A percentile compares a stretch with the other conserved stretches of the same genome.
Conservation (phyloP, 2,797 vertebrate species). For the Cyclopterus lumpus region DNA sequence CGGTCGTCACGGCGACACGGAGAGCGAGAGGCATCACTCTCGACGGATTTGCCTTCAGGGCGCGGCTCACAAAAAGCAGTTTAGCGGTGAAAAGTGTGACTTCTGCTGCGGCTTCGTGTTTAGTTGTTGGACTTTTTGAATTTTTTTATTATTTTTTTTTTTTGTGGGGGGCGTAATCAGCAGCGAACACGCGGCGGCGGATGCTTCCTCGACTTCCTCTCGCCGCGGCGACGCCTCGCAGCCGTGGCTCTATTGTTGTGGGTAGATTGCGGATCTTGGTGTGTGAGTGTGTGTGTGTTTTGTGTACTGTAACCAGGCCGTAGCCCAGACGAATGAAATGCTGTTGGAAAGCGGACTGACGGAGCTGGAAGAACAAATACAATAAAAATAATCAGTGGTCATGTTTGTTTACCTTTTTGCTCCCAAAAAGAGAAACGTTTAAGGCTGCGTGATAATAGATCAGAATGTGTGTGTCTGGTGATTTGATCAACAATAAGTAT, state of each 20-base stretch:
- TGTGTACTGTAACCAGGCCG: constrained; percentile 28
- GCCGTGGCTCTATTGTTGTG: constrained; percentile 47
- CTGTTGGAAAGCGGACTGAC: neutral
- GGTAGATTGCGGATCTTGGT: constrained; percentile 29
- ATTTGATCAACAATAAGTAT: neutral
- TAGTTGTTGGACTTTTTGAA: neutral
- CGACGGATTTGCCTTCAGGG: neutral
- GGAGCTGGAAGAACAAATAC: neutral
- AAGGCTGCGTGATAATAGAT: neutral
- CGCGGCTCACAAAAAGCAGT: neutral
- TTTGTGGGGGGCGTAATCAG: constrained; percentile 43
- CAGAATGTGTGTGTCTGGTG: neutral
- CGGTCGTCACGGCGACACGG: neutral
- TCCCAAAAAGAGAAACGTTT: neutral
- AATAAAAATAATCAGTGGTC: neutral
- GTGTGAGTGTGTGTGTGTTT: constrained; percentile 5
- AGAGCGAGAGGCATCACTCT: neutral
- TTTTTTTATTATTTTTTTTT: constrained; percentile 9
- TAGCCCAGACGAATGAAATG: constrained; percentile 16
- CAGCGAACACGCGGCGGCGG: constrained; percentile 41
- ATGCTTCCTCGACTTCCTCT: constrained; percentile 66
- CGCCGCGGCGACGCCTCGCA: constrained; percentile 17
- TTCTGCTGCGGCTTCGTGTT: neutral
- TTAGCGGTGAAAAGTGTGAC: neutral
- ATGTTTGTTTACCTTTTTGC: neutral